Conservation (phyloP, 2,113 vertebrate species). For the Asarcornis scutulata region DNA sequence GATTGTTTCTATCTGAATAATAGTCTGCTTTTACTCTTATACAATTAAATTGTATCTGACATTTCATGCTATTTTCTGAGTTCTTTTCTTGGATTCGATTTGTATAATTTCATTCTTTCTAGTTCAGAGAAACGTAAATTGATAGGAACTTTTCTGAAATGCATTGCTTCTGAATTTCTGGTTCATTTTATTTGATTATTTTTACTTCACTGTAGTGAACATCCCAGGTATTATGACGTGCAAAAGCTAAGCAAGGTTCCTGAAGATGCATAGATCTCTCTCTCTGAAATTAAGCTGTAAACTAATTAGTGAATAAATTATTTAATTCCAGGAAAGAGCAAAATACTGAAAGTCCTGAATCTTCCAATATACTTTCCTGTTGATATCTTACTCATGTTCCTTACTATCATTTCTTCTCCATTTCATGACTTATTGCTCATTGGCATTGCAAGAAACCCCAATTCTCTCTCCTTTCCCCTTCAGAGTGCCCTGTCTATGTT, state of each 20-base stretch:
- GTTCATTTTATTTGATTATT: not conserved
- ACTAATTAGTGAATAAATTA: not conserved
- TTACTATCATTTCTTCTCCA: not conserved
- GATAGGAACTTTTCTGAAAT: not conserved
- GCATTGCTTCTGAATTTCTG: not conserved
- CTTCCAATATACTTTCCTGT: not conserved
- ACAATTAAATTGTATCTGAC: constrained; percentile 16
- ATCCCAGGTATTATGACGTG: not conserved
- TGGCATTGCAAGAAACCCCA: not conserved
- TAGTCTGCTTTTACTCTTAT: not conserved
- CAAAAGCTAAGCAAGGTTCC: not conserved
- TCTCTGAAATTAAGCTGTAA: not conserved
- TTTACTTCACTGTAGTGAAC: not conserved
- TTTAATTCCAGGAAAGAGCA: not conserved
- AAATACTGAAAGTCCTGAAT: not conserved
- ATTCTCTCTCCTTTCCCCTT: not conserved
- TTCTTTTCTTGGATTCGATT: not conserved
- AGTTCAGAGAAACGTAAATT: not conserved
- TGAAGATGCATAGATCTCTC: not conserved
- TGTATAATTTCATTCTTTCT: constrained; percentile 17
- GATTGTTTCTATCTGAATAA: not conserved
- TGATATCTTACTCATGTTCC: not conserved
- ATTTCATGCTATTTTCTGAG: not conserved
- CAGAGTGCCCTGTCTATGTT: not conserved
- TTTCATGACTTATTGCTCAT: not conserved